Base-by-base conservation (phyloP, 2,888 invertebrate species). In the Amphimallon solstitiale region DNA sequence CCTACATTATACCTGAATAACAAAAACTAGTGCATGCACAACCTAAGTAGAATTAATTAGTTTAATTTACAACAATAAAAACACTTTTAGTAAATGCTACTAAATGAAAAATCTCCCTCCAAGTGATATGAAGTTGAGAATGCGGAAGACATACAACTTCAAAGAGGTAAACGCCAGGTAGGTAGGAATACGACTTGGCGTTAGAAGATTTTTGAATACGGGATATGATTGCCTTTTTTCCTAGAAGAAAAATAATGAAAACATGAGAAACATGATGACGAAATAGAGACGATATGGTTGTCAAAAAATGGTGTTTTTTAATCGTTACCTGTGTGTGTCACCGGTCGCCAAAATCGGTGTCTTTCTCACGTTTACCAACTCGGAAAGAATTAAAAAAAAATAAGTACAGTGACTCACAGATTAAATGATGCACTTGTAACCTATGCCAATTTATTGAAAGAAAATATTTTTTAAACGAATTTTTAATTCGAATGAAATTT, bases 101-200 rank as follows among this genome's bases (percentile, higher is more conserved):
- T 29, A 29, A 29, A 40, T 43, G 46, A 63, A 37, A 49, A 51
- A 66, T 72, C 68, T 71, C 68, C 77, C 77, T 79, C 77, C 78
- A 79, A 75, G 80, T 80, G 80, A 80, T 80, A 80, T 75, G 77
- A 75, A 77, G 72, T 80, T 79, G n/a, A n/a, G n/a, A n/a, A n/a
- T n/a, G n/a, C n/a, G n/a, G n/a, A n/a, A 79, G 80, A 80, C 80
- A 80, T 80, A 79, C 77, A 76, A 76, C 76, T 77, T 78, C 52
- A 35, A 40, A 29, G 29, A 29, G 29, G 29, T 7, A 29, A 1
- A 29, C 29, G 29, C 9, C 29, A 29, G 9, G 14, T 19, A 38
- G 23, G 19, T 21, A 60, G 19, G 35, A 19, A 21, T 17, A 56
- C 35, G 23, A 48, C n/a, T 17, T 19, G 12, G 29, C 60, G 19